These are phyloP conservation scores for Prionace glauca DNA, from an alignment of 2,797 vertebrate species.

Conservation along the genomic window DNA sequence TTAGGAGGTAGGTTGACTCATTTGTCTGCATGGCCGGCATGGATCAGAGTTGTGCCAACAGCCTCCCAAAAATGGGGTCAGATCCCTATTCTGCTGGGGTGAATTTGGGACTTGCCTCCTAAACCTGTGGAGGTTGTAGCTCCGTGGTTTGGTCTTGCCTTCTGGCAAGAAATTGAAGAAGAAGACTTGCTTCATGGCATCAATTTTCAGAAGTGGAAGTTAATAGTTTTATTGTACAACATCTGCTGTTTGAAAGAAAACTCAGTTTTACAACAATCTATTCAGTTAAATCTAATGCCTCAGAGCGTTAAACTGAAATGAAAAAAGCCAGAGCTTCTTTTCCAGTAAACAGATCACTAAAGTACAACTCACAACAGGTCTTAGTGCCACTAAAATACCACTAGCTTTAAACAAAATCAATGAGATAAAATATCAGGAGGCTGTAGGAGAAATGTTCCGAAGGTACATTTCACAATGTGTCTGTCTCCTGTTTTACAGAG, in stretches of 20 bases:
- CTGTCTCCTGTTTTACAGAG: slow-evolving; percentile 6
- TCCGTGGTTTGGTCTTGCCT: no score
- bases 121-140: no score
- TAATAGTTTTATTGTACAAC: not conserved
- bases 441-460: not conserved
- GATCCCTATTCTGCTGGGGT: no score
- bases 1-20: no score
- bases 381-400: not conserved
- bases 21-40: no score
- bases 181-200: not conserved
- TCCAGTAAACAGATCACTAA: not conserved
- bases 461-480: not conserved
- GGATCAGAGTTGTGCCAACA: no score
- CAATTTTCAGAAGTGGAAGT: not conserved
- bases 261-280: not conserved
- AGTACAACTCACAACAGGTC: not conserved
- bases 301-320: not conserved
- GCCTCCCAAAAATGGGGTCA: no score
- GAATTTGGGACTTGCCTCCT: no score
- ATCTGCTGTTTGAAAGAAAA: not conserved
- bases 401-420: slow-evolving; percentile 19
- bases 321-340: not conserved
- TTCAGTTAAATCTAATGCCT: not conserved
- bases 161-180: no score
- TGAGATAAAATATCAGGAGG: slow-evolving; percentile 15